These are phyloP conservation scores for Poeciliopsis infans DNA, from an alignment of 2,797 vertebrate genomes.

Conservation along the genomic window DNA sequence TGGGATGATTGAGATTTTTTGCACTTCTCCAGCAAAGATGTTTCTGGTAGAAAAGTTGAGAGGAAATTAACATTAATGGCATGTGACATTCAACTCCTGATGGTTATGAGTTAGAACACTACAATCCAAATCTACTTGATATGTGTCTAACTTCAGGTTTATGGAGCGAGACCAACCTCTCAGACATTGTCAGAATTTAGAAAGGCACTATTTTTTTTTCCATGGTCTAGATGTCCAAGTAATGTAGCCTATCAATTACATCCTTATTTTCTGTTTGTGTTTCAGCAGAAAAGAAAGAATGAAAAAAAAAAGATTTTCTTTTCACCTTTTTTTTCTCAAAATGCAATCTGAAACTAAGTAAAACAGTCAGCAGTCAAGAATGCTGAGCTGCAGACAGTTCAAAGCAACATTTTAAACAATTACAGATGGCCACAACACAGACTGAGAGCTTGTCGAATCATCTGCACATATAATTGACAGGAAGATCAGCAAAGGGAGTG, in stretches of 20 bases:
- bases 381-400: slow-evolving; percentile 47
- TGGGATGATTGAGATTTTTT: slow-evolving; percentile 51
- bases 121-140: not conserved
- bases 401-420: slow-evolving; percentile 74
- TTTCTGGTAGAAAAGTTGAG: slow-evolving; percentile 29
- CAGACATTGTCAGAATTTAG: not conserved
- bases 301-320: slow-evolving; percentile 4
- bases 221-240: not conserved
- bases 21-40: slow-evolving; percentile 44
- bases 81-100: slow-evolving; percentile 18
- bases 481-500: slow-evolving; percentile 86
- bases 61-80: slow-evolving; percentile 40
- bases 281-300: not conserved
- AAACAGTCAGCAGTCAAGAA: slow-evolving; percentile 56
- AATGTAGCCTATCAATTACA: not conserved
- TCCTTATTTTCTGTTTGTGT: slow-evolving; percentile 8
- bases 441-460: slow-evolving; percentile 72
- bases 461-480: slow-evolving; percentile 88
- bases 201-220: not conserved
- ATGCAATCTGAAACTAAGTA: slow-evolving; percentile 42
- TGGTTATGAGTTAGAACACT: not conserved
- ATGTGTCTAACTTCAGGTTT: slow-evolving; percentile 1
- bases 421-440: slow-evolving; percentile 68
- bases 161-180: not conserved
- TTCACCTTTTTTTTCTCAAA: slow-evolving; percentile 18